Evolutionary conservation across 2,888 invertebrate genomes (phyloP), one percentile per base, ranked within the genome.

Genomic region (Drosophila sordidapex): DNA sequence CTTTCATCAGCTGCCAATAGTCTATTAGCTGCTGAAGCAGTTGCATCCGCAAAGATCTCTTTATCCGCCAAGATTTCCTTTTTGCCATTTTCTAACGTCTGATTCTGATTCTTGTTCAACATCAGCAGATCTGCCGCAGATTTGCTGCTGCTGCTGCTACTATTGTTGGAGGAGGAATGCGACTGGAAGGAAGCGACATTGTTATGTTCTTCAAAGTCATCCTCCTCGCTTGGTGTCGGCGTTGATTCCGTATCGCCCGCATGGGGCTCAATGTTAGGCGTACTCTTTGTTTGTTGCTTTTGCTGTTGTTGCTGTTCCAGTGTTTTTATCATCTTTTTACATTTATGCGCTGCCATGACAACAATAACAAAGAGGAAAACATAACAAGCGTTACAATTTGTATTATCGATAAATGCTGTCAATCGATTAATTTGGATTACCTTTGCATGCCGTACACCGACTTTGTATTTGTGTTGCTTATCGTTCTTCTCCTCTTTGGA

Each of bases 291-390:
- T 79, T 86, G 70, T 81, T 79, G 72, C 81, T 79, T 33, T 33
- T 33, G 33, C 33, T 31, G 77, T 63, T 88, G 81, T 63, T 86
- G 77, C 61, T 88, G 82, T 63, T 86, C 87, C 81, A 85, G 78
- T 61, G 86, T 78, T 83, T 91, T 91, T 92, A 92, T 92, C 79
- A 90, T 91, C 82, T 72, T 86, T 81, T 78, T 71, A 87, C 85
- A 85, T 87, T 87, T 84, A 85, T 74, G 74, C 77, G 89, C 85
- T 85, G 66, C 61, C 35, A 71, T 65, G 57, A 18, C 57, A 65
- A 70, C 68, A 56, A 54, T 51, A 74, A 51, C 29, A 65, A 59
- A 72, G 29, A 74, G 43, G 25, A 65, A 64, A 70, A 29, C 29
- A 73, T 52, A 82, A 63, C 18, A 65, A 58, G 46, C 58, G 51